phyloP scores from a whole-genome alignment of 2,797 vertebrate genomes.

The Adrianichthys oophorus region DNA sequence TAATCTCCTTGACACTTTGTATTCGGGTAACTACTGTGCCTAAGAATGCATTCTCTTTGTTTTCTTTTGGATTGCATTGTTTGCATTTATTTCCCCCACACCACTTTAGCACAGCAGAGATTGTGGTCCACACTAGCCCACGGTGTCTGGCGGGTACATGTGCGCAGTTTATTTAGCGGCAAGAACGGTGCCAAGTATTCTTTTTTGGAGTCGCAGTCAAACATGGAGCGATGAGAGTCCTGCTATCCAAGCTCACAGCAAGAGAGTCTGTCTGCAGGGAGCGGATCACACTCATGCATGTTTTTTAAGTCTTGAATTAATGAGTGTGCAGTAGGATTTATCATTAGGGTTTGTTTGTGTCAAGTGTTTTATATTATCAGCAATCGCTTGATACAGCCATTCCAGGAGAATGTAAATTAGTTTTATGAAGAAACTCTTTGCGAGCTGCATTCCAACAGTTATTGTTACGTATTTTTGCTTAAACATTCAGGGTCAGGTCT shows the following conservation, averaged over 20 bases:
- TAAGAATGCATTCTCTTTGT: conserved; percentile 50
- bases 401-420: conserved; percentile 20
- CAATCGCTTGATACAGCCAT: conserved; percentile 36
- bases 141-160: conserved; percentile 47
- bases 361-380: conserved; percentile 47
- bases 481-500: too few relatives aligned
- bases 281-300: conserved; percentile 36
- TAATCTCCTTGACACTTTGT: conserved; percentile 42
- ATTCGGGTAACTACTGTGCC: conserved; percentile 40
- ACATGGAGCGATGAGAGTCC: conserved; percentile 22
- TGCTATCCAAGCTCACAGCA: conserved; percentile 26
- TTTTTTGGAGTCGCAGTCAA: conserved; percentile 42
- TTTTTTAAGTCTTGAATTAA: conserved; percentile 52
- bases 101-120: conserved; percentile 44
- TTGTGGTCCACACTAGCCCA: conserved; percentile 39
- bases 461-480: background rate
- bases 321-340: conserved; percentile 47
- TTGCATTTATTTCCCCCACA: conserved; percentile 58
- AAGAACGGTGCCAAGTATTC: conserved; percentile 41
- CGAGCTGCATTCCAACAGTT: background rate
- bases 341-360: conserved; percentile 51
- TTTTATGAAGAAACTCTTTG: conserved; percentile 13
- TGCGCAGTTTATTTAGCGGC: conserved; percentile 38
- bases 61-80: conserved; percentile 49
- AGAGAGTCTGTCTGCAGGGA: conserved; percentile 34